Percentiles rank a stretch among this genome's conserved stretches.
Evolutionary conservation across 35 echinoderm and acorn worm species (phyloP).

Genomic region (Anneissia japonica): DNA sequence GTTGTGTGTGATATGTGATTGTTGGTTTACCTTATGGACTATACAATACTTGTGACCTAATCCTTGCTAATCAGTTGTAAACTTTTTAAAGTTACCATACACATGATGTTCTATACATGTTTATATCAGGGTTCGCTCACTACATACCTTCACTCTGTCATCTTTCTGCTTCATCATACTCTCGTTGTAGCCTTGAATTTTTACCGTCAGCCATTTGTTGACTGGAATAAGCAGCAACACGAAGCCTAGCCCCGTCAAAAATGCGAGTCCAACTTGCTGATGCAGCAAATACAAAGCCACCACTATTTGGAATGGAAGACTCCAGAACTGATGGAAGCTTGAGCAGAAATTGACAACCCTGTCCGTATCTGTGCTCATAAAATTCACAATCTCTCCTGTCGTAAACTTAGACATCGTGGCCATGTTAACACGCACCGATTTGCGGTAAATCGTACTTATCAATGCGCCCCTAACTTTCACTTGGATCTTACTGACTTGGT

Average conservation of each 20-base stretch:
- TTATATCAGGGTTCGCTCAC: no score
- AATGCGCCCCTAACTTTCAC: constrained; percentile 71
- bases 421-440: constrained; percentile 62
- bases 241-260: constrained; percentile 67
- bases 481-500: constrained; percentile 73
- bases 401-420: constrained; percentile 68
- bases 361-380: constrained; percentile 95
- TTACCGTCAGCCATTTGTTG: constrained; percentile 85
- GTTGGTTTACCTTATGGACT: no score
- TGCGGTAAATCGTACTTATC: constrained; percentile 71
- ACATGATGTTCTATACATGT: no score
- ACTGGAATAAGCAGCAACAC: constrained; percentile 69
- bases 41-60: no score
- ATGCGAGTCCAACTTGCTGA: constrained; percentile 60
- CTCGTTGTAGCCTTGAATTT: constrained; percentile 66
- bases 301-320: constrained; percentile 82
- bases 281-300: constrained; percentile 74
- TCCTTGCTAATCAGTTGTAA: no score
- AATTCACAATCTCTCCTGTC: constrained; percentile 93
- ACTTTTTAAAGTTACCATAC: no score
- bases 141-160: constrained; percentile 84
- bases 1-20: no score
- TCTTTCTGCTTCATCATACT: constrained; percentile 90
- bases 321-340: constrained; percentile 97
- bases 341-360: constrained; percentile 84